Evolutionary conservation across 92 coral and sea anemone genomes (phyloP), one percentile per base, ranked within the genome.

Genomic region (Siderastrea siderea): DNA sequence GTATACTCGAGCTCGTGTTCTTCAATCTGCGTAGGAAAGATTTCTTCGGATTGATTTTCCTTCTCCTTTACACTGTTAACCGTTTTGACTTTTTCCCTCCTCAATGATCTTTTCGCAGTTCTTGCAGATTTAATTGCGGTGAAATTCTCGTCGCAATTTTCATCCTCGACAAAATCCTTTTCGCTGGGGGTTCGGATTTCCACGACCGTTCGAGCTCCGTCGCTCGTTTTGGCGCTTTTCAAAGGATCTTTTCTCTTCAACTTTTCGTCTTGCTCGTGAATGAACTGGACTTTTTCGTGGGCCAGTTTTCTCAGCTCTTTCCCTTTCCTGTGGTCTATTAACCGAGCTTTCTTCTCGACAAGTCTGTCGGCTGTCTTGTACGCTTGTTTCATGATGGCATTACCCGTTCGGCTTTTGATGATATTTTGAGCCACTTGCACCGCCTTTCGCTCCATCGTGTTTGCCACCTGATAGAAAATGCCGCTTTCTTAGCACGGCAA

Each of bases 381-480:
- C 51, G 77, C 72, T 45, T 86, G 89, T 50, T 83, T 87, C 50
- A 86, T 71, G 14, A 90, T 90, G 45, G 93, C 85, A 47, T 68
- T 86, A 3, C 90, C 93, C 51, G 90, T 90, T 50, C 87, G 78
- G 71, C 93, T 90, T 72, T 83, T 79, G 90, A 90, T 90, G 43
- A 90, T 71, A 59, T 77, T 79, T 51, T 83, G 79, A 2, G 93
- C 90, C 12, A 90, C 85, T 62, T 74, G 68, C n/a, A 86, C 93
- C 58, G 93, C 93, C 84, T 52, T 61, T 61, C 88, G 81, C 43
- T 84, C 83, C 82, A 75, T 75, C 10, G 78, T 2, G 61, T 9
- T 19, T 53, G 78, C 63, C 61, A 47, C 46, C 61, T 1, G 78
- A 73, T 52, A 74, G 61, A 74, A 74, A 74, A 74, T 74, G 62